Evolutionary conservation across 2,888 invertebrate species (phyloP).

Genomic region (Julus scanicus): DNA sequence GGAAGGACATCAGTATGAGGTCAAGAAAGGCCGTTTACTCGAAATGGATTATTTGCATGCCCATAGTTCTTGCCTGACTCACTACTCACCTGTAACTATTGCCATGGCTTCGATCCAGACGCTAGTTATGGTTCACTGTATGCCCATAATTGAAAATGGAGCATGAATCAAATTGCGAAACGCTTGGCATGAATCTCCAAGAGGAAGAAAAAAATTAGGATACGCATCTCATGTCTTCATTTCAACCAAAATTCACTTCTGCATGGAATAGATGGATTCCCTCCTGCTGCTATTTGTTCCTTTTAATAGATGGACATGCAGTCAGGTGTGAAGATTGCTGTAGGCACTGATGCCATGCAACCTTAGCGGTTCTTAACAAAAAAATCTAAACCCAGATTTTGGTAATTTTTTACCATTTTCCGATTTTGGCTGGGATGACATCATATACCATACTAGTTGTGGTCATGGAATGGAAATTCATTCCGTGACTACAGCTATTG

Average conservation of each 20-base stretch:
- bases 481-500: no score
- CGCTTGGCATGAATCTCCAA: neutral
- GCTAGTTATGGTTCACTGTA: neutral
- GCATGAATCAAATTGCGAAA: neutral
- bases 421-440: neutral
- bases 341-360: neutral
- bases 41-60: slow-evolving; percentile 16
- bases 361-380: neutral
- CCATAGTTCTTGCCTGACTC: neutral
- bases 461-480: no score
- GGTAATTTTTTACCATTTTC: neutral
- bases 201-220: neutral
- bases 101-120: neutral
- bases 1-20: neutral
- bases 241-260: neutral
- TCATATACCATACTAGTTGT: no score
- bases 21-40: slow-evolving; percentile 32
- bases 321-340: slow-evolving; percentile 44
- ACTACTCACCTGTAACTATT: neutral
- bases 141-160: slow-evolving; percentile 45
- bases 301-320: neutral
- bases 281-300: neutral
- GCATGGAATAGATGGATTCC: slow-evolving; percentile 2
- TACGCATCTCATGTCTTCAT: slow-evolving; percentile 28
- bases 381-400: neutral